A percentile compares a stretch with the other conserved stretches of the same genome.
Conservation (phyloP, 2,113 vertebrate species). For the Chascanopsetta lugubris region DNA sequence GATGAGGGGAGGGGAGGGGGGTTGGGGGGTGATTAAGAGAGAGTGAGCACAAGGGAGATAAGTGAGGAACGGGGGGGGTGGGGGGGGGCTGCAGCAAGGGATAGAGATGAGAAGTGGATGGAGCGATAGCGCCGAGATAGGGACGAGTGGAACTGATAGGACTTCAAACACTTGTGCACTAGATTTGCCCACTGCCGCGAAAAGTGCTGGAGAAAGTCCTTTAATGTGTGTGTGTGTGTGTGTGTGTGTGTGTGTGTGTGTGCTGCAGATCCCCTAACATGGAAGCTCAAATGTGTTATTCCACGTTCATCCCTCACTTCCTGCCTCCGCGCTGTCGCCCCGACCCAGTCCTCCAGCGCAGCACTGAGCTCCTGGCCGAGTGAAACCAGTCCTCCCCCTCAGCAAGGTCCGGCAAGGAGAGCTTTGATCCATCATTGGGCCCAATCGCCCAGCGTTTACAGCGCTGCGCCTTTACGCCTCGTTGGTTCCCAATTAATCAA, state of each 20-base stretch:
- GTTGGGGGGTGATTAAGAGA: slow-evolving; percentile 51
- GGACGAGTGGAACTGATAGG: slow-evolving; percentile 48
- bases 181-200: slow-evolving; percentile 32
- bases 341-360: slow-evolving; percentile 12
- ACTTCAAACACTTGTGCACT: slow-evolving; percentile 62
- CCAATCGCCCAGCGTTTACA: slow-evolving; percentile 38
- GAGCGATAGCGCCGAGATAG: slow-evolving; percentile 49
- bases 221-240: not conserved
- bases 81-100: too few species aligned
- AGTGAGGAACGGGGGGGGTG: slow-evolving; percentile 39
- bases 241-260: slow-evolving; percentile 16
- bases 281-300: slow-evolving; percentile 31
- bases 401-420: slow-evolving; percentile 57
- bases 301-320: slow-evolving; percentile 21
- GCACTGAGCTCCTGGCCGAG: slow-evolving; percentile 46
- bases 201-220: slow-evolving; percentile 46
- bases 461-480: slow-evolving; percentile 26
- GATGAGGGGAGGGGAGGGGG: slow-evolving; percentile 36
- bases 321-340: slow-evolving; percentile 10
- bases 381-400: slow-evolving; percentile 46
- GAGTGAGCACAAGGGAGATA: slow-evolving; percentile 50
- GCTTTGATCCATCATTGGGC: slow-evolving; percentile 51
- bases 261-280: slow-evolving; percentile 14
- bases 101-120: slow-evolving; percentile 39
- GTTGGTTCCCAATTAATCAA: slow-evolving; percentile 64